These are phyloP conservation scores for Danio rerio DNA, from an alignment of 2,113 vertebrate genomes.

Conservation along the genomic window DNA sequence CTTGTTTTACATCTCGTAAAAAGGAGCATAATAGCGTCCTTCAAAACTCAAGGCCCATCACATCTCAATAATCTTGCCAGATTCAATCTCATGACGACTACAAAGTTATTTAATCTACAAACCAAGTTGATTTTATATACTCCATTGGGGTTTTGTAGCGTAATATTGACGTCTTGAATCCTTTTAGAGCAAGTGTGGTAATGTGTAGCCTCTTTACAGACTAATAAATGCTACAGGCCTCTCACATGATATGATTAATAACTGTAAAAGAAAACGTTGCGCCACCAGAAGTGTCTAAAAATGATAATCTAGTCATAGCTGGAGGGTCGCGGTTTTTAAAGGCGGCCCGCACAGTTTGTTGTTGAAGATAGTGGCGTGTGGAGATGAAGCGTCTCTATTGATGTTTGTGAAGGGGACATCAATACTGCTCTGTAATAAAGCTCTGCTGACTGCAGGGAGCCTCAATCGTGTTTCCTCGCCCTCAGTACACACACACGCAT, in stretches of 20 bases:
- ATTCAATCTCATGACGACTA: no score
- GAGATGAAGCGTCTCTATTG: slow-evolving; percentile 79
- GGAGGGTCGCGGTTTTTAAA: slow-evolving; percentile 46
- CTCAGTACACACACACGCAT: not conserved
- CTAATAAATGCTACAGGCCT: slow-evolving; percentile 56
- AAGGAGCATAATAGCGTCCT: no score
- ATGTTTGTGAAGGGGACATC: slow-evolving; percentile 73
- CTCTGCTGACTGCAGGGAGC: slow-evolving; percentile 79
- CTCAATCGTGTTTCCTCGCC: slow-evolving; percentile 71
- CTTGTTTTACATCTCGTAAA: no score
- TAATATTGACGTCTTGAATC: slow-evolving; percentile 56
- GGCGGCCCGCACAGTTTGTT: slow-evolving; percentile 56
- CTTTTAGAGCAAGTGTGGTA: slow-evolving; percentile 10
- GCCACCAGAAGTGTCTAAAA: slow-evolving; percentile 54
- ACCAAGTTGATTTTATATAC: slow-evolving; percentile 59
- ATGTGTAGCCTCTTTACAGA: slow-evolving; percentile 46
- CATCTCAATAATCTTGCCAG: no score
- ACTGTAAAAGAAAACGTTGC: slow-evolving; percentile 39
- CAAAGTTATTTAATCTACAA: not conserved
- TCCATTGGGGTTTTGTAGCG: slow-evolving; percentile 35
- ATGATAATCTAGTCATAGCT: slow-evolving; percentile 58
- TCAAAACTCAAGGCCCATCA: no score
- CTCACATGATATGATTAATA: slow-evolving; percentile 36
- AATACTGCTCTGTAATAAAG: slow-evolving; percentile 76
- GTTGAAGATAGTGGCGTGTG: slow-evolving; percentile 67